Evolutionary conservation across 2,888 invertebrate genomes (phyloP).

Genomic region (Sarcophaga rosellei): DNA sequence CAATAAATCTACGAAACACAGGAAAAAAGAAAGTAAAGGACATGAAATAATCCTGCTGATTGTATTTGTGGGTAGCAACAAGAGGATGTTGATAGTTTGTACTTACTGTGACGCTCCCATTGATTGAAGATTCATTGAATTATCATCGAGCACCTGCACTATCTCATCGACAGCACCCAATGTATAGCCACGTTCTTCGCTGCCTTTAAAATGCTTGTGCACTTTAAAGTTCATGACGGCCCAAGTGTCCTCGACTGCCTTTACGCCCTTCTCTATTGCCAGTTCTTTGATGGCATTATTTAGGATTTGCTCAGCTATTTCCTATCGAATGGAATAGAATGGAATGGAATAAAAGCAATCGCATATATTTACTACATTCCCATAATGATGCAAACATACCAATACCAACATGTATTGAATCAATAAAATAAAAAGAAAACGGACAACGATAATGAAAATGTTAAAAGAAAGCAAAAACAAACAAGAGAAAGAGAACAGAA

Average conservation of each 20-base stretch:
- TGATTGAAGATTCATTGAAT: conserved; percentile 93
- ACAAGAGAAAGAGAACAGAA: no score
- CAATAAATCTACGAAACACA: conserved; percentile 86
- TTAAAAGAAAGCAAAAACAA: conserved; percentile 17
- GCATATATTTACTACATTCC: not conserved
- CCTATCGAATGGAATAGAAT: conserved; percentile 71
- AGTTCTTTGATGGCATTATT: conserved; percentile 94
- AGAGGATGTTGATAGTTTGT: conserved; percentile 19
- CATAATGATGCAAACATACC: not conserved
- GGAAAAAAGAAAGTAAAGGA: conserved; percentile 12
- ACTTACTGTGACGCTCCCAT: conserved; percentile 92
- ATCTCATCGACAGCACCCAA: conserved; percentile 93
- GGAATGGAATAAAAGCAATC: conserved; percentile 40
- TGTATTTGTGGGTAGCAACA: no score
- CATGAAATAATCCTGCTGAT: not conserved
- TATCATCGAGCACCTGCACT: conserved; percentile 91
- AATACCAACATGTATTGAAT: not conserved
- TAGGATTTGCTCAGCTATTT: conserved; percentile 92
- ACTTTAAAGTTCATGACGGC: conserved; percentile 85
- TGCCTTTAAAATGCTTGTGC: conserved; percentile 86
- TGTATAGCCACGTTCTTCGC: conserved; percentile 88
- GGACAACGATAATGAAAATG: conserved; percentile 31
- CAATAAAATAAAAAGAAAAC: not conserved
- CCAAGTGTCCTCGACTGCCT: conserved; percentile 91
- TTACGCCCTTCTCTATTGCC: conserved; percentile 93